These are phyloP conservation scores for Alauda arvensis DNA, from an alignment of 2,797 vertebrate species.

Conservation along the genomic window DNA sequence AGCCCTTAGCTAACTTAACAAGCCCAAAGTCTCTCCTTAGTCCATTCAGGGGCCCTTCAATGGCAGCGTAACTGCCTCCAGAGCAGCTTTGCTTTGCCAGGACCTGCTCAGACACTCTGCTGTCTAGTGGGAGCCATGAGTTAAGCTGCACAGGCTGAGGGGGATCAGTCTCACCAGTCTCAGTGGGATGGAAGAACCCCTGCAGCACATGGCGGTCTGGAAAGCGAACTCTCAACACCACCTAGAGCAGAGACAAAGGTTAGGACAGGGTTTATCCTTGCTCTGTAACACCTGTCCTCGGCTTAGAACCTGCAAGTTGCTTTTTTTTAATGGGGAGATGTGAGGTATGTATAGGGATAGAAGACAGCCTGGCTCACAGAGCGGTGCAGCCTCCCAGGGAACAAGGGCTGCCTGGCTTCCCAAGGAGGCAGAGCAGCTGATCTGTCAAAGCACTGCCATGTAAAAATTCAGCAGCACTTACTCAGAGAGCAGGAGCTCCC, in stretches of 20 bases:
- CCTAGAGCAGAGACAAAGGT: slow-evolving; percentile 70
- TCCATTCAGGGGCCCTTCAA: not conserved
- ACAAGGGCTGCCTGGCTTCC: not conserved
- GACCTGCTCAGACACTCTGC: not conserved
- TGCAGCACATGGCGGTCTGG: slow-evolving; percentile 91
- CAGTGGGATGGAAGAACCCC: slow-evolving; percentile 88
- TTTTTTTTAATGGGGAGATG: not conserved
- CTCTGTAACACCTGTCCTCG: not conserved
- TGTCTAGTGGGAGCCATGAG: not conserved
- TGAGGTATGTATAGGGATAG: not conserved
- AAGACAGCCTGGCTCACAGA: not conserved
- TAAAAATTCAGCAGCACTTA: not conserved
- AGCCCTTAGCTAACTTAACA: not conserved
- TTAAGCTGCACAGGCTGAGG: not conserved
- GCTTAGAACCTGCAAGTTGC: not conserved
- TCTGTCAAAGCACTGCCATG: not conserved
- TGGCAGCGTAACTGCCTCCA: not conserved
- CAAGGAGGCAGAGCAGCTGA: not conserved
- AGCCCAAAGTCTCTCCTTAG: not conserved
- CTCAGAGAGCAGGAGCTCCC: not conserved
- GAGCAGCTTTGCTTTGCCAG: not conserved
- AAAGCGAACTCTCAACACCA: slow-evolving; percentile 89
- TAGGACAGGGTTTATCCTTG: not conserved
- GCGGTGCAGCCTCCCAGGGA: not conserved
- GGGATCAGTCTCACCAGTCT: slow-evolving; percentile 80